Conservation (phyloP, 2,797 vertebrate species). For the Enteromius unitaeniatus region DNA sequence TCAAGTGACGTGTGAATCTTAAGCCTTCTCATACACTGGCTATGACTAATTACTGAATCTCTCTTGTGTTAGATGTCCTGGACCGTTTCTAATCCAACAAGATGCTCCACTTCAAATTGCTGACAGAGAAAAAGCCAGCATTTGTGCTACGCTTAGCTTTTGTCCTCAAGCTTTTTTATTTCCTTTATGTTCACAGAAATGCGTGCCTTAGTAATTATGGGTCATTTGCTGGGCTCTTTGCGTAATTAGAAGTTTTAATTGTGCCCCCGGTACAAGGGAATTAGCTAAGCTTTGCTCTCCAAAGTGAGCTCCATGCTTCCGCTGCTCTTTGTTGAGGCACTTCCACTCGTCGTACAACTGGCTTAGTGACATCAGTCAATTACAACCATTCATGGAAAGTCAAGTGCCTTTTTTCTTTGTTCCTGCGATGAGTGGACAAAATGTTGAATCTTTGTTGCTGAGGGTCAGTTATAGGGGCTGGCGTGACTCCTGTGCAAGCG, state of each 20-base stretch:
- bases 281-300: constrained; percentile 72
- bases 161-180: constrained; percentile 33
- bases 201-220: constrained; percentile 73
- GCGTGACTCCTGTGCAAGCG: background rate
- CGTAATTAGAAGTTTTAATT: constrained; percentile 82
- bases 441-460: background rate
- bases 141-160: constrained; percentile 58
- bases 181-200: constrained; percentile 64
- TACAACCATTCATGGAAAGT: constrained; percentile 69
- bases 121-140: constrained; percentile 60
- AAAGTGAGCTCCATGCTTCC: constrained; percentile 68
- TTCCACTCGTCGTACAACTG: constrained; percentile 60
- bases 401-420: constrained; percentile 69
- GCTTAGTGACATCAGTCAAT: constrained; percentile 79
- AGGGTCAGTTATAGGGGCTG: background rate
- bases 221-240: constrained; percentile 75
- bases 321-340: constrained; percentile 59
- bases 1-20: constrained; percentile 49
- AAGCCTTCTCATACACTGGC: constrained; percentile 57
- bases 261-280: constrained; percentile 74
- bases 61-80: constrained; percentile 58
- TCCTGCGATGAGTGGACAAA: constrained; percentile 37
- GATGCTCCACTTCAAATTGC: constrained; percentile 56
- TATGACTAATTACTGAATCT: constrained; percentile 63
- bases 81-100: constrained; percentile 61